phyloP scores from a whole-genome alignment of 2,113 vertebrate species.

The Larimichthys crocea region DNA sequence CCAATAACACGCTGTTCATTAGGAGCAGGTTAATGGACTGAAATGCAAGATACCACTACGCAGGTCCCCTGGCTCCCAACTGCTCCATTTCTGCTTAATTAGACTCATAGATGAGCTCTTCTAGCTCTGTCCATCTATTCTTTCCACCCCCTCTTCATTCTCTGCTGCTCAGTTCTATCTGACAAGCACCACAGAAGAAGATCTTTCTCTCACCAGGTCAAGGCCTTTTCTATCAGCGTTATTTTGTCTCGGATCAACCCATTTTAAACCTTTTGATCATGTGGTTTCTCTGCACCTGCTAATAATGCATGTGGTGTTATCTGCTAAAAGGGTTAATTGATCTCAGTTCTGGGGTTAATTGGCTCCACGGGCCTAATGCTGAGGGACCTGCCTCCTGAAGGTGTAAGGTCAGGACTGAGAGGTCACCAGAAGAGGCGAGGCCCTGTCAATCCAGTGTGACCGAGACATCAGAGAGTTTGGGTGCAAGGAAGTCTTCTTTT shows the following conservation, averaged over 20 bases:
- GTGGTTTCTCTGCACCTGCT: slow-evolving; percentile 28
- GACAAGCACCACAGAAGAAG: background rate
- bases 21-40: slow-evolving; percentile 72
- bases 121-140: slow-evolving; percentile 20
- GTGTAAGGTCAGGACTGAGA: slow-evolving; percentile 31
- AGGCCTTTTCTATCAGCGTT: slow-evolving; percentile 8
- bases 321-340: slow-evolving; percentile 65
- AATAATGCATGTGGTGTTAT: slow-evolving; percentile 37
- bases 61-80: slow-evolving; percentile 52
- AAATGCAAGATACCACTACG: slow-evolving; percentile 43
- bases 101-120: slow-evolving; percentile 56
- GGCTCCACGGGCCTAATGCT: slow-evolving; percentile 26
- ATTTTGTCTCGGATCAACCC: slow-evolving; percentile 25
- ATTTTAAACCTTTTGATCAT: slow-evolving; percentile 25
- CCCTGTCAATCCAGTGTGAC: slow-evolving; percentile 26
- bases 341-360: slow-evolving; percentile 70
- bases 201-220: slow-evolving; percentile 14
- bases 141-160: background rate
- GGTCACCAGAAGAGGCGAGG: slow-evolving; percentile 22
- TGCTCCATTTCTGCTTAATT: slow-evolving; percentile 69
- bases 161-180: background rate
- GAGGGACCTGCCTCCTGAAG: slow-evolving; percentile 20
- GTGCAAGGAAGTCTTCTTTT: slow-evolving; percentile 9
- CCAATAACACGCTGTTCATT: slow-evolving; percentile 69
- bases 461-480: slow-evolving; percentile 46